These are phyloP conservation scores for Tubulanus polymorphus DNA, from an alignment of 2,888 invertebrate species.

Conservation along the genomic window DNA sequence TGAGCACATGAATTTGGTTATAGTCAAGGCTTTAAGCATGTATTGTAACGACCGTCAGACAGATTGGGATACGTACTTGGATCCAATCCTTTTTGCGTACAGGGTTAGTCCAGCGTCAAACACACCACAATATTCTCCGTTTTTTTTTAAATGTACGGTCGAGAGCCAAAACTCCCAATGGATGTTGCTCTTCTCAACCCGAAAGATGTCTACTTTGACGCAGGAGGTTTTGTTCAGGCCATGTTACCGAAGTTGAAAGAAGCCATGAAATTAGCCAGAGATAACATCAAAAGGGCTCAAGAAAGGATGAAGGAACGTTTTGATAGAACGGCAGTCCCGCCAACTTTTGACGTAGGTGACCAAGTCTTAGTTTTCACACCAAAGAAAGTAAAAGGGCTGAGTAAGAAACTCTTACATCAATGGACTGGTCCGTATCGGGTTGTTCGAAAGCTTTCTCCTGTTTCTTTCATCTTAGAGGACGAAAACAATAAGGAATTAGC, in stretches of 20 bases:
- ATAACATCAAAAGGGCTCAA: slow-evolving; percentile 6
- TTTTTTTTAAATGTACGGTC: neutral
- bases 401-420: slow-evolving; percentile 7
- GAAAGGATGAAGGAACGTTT: slow-evolving; percentile 4
- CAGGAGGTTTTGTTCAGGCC: neutral
- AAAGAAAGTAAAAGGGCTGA: slow-evolving; percentile 7
- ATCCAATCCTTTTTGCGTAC: neutral
- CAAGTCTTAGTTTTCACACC: slow-evolving; percentile 6
- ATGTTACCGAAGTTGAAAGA: neutral
- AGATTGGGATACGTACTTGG: neutral
- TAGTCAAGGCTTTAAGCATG: neutral
- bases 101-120: neutral
- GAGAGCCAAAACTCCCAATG: neutral
- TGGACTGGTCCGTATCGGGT: slow-evolving; percentile 16
- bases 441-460: too few species aligned
- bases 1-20: neutral
- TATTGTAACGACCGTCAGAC: neutral
- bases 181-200: neutral
- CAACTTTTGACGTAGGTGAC: slow-evolving; percentile 9
- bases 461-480: too few species aligned
- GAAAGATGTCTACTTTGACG: neutral
- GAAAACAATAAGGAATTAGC: too few species aligned
- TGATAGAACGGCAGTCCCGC: slow-evolving; percentile 8
- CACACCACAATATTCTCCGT: neutral
- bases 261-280: neutral